phyloP scores from a whole-genome alignment of 1,140 invertebrate genomes.

The Goniozus legneri region DNA sequence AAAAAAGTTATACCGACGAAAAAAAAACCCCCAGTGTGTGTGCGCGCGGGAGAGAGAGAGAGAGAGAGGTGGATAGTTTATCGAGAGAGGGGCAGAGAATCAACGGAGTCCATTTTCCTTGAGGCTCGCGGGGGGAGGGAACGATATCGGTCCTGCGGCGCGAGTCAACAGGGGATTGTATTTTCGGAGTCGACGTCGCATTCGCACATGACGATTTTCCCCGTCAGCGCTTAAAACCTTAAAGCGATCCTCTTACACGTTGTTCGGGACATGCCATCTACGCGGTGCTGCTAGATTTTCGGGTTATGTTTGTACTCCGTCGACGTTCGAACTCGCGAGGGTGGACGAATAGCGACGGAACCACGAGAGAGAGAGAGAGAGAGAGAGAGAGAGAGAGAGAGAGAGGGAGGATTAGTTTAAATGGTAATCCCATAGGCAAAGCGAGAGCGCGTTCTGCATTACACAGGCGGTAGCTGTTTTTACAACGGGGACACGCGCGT shows the following conservation, averaged over 20 bases:
- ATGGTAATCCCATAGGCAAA: constrained; percentile 53
- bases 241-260: constrained; percentile 34
- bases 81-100: too few species aligned
- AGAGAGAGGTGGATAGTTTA: too few species aligned
- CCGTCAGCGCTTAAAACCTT: constrained; percentile 27
- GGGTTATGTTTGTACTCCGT: constrained; percentile 42
- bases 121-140: too few species aligned
- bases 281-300: constrained; percentile 17
- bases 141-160: too few species aligned
- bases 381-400: background rate
- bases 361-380: background rate
- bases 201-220: constrained; percentile 12
- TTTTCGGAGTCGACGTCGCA: constrained; percentile 10
- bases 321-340: constrained; percentile 17
- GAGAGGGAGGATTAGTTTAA: constrained; percentile 41
- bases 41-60: too few species aligned
- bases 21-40: too few species aligned
- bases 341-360: too few species aligned
- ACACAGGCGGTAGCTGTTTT: constrained; percentile 44
- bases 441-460: constrained; percentile 29
- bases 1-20: too few species aligned
- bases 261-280: background rate
- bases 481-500: constrained; percentile 41
- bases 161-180: background rate
- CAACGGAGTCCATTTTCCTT: too few species aligned